phyloP scores from a whole-genome alignment of 2,888 invertebrate genomes.

The Euplagia quadripunctaria region DNA sequence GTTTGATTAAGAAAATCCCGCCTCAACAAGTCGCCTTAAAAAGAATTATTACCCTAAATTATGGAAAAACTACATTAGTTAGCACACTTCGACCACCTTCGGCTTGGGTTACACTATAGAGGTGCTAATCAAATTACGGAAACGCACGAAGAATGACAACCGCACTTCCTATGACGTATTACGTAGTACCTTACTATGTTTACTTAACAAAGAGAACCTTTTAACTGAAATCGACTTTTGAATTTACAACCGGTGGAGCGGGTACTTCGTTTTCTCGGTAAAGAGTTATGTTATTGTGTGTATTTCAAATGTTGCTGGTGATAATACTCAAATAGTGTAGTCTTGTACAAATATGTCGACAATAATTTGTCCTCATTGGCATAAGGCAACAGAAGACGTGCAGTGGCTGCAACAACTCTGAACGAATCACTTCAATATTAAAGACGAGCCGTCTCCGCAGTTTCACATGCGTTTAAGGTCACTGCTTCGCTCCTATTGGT shows the following conservation, averaged over 20 bases:
- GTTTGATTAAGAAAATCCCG: too few species aligned
- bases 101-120: conserved; percentile 28
- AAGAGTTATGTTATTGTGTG: too few species aligned
- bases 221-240: conserved; percentile 2
- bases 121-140: conserved; percentile 61
- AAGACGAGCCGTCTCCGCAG: too few species aligned
- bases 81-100: conserved; percentile 1
- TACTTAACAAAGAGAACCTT: conserved; percentile 8
- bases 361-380: too few species aligned
- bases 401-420: too few species aligned
- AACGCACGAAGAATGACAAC: conserved; percentile 39
- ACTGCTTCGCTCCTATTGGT: too few species aligned
- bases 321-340: too few species aligned
- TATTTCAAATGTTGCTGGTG: too few species aligned
- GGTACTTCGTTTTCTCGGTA: background rate
- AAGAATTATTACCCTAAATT: background rate
- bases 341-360: too few species aligned
- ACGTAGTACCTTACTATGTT: conserved; percentile 16
- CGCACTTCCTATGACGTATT: conserved; percentile 37
- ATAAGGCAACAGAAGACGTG: too few species aligned
- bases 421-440: too few species aligned
- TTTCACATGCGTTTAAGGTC: too few species aligned
- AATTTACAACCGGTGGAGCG: background rate
- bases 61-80: background rate
- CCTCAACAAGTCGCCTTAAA: background rate